A percentile compares a stretch with the other conserved stretches of the same genome.
Evolutionary conservation across 2,888 invertebrate genomes (phyloP).

Genomic region (Lithophane ornitopus): DNA sequence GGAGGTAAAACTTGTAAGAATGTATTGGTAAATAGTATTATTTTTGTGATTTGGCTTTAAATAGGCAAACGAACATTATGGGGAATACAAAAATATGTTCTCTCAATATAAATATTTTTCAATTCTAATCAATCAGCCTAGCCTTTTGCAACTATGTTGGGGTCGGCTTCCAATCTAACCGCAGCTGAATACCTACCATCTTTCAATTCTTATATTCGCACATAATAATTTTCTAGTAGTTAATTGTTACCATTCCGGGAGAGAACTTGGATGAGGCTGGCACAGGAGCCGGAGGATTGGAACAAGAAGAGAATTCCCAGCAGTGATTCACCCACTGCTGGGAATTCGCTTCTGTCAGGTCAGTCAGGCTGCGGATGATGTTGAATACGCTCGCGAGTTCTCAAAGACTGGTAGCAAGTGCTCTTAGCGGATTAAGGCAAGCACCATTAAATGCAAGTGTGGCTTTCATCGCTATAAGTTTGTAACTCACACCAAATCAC

Average conservation of each 20-base stretch:
- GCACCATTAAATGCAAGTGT: background rate
- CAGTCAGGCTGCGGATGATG: too few species aligned
- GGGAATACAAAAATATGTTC: background rate
- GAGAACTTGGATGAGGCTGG: too few species aligned
- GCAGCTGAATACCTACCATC: too few species aligned
- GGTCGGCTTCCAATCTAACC: too few species aligned
- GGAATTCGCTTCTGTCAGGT: too few species aligned
- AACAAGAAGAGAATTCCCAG: too few species aligned
- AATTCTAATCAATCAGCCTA: too few species aligned
- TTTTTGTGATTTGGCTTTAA: background rate
- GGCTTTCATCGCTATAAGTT: slow-evolving; percentile 5
- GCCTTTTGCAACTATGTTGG: too few species aligned
- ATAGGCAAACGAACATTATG: background rate
- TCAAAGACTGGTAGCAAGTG: background rate
- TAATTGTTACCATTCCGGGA: too few species aligned
- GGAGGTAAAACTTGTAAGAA: too few species aligned
- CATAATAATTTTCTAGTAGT: background rate
- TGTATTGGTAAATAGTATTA: background rate
- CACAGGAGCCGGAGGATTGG: too few species aligned
- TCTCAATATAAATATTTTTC: background rate
- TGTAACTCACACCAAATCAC: slow-evolving; percentile 28
- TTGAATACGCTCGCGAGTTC: background rate
- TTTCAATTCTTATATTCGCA: background rate
- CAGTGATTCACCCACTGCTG: too few species aligned
- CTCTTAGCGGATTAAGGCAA: background rate